These are phyloP conservation scores for Eubasilissa splendida DNA, from an alignment of 2,888 invertebrate genomes.

Conservation along the genomic window DNA sequence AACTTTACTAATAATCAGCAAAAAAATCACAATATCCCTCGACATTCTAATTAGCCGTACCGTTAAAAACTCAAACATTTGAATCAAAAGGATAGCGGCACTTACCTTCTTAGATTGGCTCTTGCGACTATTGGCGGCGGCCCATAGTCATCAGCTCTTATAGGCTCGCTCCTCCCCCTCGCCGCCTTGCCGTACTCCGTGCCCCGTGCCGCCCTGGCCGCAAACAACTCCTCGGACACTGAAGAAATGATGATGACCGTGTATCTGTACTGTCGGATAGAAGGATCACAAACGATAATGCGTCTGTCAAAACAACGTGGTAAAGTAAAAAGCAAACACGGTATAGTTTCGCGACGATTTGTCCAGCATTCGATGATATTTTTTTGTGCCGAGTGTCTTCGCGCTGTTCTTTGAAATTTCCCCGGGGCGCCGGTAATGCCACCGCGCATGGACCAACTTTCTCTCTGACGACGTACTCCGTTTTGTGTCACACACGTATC, in stretches of 20 bases:
- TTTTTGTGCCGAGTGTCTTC: background rate
- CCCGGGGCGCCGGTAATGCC: background rate
- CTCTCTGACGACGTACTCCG: conserved; percentile 36
- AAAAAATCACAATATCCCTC: too few relatives aligned
- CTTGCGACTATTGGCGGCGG: conserved; percentile 23
- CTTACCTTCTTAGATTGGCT: conserved; percentile 21
- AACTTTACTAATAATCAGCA: too few relatives aligned
- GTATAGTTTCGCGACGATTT: background rate
- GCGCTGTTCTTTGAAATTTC: background rate
- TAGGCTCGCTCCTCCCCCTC: conserved; percentile 20
- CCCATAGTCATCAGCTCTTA: conserved; percentile 1
- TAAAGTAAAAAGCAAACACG: background rate
- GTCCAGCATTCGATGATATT: too few relatives aligned
- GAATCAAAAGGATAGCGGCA: background rate
- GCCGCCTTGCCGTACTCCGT: background rate
- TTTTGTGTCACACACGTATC: conserved; percentile 26
- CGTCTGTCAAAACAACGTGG: background rate
- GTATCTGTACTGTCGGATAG: conserved; percentile 29
- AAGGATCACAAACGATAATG: background rate
- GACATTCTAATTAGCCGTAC: too few relatives aligned
- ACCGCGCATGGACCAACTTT: conserved; percentile 40
- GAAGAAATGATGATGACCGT: conserved; percentile 48
- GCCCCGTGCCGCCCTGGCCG: background rate
- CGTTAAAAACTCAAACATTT: too few relatives aligned
- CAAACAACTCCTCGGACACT: background rate